phyloP scores from a whole-genome alignment of 1,140 invertebrate species.

The Venustaconcha ellipsiformis region DNA sequence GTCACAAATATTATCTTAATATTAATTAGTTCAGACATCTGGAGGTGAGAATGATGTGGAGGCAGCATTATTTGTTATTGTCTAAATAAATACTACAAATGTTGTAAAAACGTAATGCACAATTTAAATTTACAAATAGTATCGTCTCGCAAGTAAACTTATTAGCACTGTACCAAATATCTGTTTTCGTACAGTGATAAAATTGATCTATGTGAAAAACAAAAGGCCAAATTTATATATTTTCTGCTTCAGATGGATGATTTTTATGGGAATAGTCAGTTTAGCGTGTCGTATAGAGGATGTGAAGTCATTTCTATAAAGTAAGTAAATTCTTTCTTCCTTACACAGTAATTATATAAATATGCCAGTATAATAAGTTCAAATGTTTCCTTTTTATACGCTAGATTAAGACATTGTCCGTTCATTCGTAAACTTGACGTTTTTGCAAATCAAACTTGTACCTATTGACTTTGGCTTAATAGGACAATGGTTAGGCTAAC shows the following conservation, averaged over 20 bases:
- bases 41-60: too few relatives aligned
- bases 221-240: not conserved
- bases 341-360: not conserved
- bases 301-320: slow-evolving; percentile 37
- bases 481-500: too few relatives aligned
- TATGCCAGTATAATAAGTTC: too few relatives aligned
- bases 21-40: too few relatives aligned
- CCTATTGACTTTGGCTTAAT: too few relatives aligned
- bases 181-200: not conserved
- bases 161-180: not conserved
- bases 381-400: too few relatives aligned
- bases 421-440: too few relatives aligned
- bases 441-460: too few relatives aligned
- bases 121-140: not conserved
- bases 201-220: not conserved
- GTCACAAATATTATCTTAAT: too few relatives aligned
- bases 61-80: too few relatives aligned
- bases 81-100: not conserved
- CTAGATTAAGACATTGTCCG: too few relatives aligned
- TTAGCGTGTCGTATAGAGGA: slow-evolving; percentile 29
- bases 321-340: slow-evolving; percentile 8
- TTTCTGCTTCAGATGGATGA: slow-evolving; percentile 27
- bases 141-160: not conserved
- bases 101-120: not conserved
- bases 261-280: slow-evolving; percentile 32